A percentile compares a stretch with the other conserved stretches of the same genome.
These are phyloP conservation scores for Staurois parvus DNA, from an alignment of 2,797 vertebrate genomes.

Conservation along the genomic window DNA sequence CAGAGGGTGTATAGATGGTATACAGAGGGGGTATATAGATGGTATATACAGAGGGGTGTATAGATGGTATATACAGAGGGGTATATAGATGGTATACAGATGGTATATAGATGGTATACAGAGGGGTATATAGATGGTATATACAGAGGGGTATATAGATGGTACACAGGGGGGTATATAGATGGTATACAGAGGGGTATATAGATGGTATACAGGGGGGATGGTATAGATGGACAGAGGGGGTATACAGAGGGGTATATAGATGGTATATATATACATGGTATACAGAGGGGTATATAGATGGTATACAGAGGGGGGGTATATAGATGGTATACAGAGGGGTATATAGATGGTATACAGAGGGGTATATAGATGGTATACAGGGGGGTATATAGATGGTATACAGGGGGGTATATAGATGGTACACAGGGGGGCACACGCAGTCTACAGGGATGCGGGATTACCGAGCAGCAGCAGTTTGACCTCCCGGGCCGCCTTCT, in stretches of 20 bases:
- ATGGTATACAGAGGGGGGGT: no score
- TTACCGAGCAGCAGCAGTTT: slow-evolving; percentile 94
- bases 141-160: background rate
- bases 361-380: no score
- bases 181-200: no score
- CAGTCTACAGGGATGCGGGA: background rate
- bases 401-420: no score
- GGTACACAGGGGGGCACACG: background rate
- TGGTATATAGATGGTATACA: background rate
- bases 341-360: background rate
- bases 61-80: background rate
- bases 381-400: no score
- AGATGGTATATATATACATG: no score
- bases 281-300: background rate
- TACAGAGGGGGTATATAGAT: no score
- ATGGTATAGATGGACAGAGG: background rate
- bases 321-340: background rate
- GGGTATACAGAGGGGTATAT: background rate
- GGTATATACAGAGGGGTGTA: no score
- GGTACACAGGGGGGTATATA: background rate
- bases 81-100: no score
- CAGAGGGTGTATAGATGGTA: no score
- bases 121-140: no score
- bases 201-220: no score
- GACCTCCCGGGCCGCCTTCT: slow-evolving; percentile 96